Percentiles rank a stretch among this genome's conserved stretches.
Conservation (phyloP, 2,888 invertebrate species). For the Adelphocoris suturalis region DNA sequence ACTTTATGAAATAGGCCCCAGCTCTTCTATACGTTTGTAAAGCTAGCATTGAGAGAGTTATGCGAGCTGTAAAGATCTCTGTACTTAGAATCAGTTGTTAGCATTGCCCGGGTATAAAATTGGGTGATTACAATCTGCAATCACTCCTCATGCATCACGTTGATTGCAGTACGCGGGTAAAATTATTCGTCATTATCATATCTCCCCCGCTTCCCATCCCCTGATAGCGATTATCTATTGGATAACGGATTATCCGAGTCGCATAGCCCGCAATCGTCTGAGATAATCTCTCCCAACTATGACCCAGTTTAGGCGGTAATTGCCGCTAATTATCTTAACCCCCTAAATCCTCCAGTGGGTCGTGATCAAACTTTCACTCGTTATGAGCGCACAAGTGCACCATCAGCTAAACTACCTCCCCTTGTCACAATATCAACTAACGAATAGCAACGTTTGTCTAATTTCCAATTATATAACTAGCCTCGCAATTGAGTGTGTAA, state of each 20-base stretch:
- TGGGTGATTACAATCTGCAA: too few species aligned
- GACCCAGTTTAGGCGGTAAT: slow-evolving; percentile 17
- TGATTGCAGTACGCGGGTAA: neutral
- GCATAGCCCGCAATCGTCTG: neutral
- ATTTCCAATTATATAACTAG: too few species aligned
- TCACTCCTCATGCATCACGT: too few species aligned
- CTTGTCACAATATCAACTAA: neutral
- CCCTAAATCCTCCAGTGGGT: neutral
- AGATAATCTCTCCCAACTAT: neutral
- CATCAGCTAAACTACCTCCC: neutral
- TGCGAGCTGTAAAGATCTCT: too few species aligned
- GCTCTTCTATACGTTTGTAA: too few species aligned
- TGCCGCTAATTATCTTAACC: neutral
- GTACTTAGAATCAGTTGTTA: too few species aligned
- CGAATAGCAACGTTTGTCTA: neutral
- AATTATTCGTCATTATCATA: neutral
- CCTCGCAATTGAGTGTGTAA: too few species aligned
- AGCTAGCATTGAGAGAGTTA: too few species aligned
- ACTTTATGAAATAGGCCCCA: too few species aligned
- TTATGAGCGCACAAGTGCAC: neutral
- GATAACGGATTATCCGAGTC: neutral
- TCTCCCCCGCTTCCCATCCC: neutral
- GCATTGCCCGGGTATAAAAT: too few species aligned
- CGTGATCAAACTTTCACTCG: slow-evolving; percentile 18
- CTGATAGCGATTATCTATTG: neutral